Evolutionary conservation across 2,888 invertebrate genomes (phyloP), one percentile per base, ranked within the genome.

Genomic region (Stegana nigrithorax): DNA sequence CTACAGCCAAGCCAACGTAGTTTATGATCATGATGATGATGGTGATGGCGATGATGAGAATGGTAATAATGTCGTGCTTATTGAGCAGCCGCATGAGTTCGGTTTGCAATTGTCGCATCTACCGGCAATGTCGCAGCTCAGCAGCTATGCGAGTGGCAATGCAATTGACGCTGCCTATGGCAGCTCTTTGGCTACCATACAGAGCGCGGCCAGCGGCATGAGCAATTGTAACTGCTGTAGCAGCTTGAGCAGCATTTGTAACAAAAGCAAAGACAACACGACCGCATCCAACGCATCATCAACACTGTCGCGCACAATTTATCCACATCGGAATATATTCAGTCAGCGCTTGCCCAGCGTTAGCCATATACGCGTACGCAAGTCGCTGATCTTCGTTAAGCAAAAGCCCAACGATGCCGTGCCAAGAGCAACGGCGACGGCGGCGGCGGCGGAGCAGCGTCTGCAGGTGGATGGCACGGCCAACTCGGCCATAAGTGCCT

Each of bases 261-360:
- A 63, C 12, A 63, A 66, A 29, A 50, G 27, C 66, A 65, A 32
- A 19, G 26, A 25, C 14, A 50, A 44, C 26, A 65, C 64, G 5
- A 62, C 64, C 10, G 44, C 36, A 42, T 57, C 32, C 32, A 25
- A n/a, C 4, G 50, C 29, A 5, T 55, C 60, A 5, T 58, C 65
- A 26, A 23, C 59, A 12, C 8, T 12, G 12, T 72, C 76, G n/a
- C 72, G 71, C 21, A 75, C 71, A 23, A 71, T 81, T 47, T 81
- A 81, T 61, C 10, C 53, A 26, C 53, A 29, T 5, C 4, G 8
- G 4, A 53, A 32, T 32, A 12, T 32, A 14, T 29, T 32, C 39
- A 79, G 76, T 68, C 73, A 73, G 14, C 73, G 72, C 63, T 71
- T 81, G 25, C 81, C 81, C 3, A 69, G 73, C 47, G 68, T 79